Percentiles rank a stretch among this genome's conserved stretches.
phyloP scores from a whole-genome alignment of 2,888 invertebrate genomes.

The Drosophila villosipedis region DNA sequence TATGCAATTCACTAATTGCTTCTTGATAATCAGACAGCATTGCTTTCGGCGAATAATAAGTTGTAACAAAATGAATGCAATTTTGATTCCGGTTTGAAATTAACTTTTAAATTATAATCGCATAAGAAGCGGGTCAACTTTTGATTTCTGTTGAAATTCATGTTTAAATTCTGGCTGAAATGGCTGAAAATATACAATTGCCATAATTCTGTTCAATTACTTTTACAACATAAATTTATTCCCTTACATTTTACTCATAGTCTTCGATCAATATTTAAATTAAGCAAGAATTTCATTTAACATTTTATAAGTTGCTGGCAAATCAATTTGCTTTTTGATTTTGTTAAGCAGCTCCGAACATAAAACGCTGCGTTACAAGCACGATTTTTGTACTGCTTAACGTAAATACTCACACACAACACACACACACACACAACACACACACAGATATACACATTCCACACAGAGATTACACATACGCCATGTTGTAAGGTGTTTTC shows the following conservation, averaged over 20 bases:
- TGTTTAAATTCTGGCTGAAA: not conserved
- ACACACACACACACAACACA: slow-evolving; percentile 1
- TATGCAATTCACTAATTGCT: not conserved
- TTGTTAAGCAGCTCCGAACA: slow-evolving; percentile 30
- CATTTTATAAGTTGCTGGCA: slow-evolving; percentile 9
- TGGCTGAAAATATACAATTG: not conserved
- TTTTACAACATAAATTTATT: not conserved
- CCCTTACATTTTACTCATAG: not conserved
- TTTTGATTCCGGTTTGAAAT: not conserved
- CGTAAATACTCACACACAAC: slow-evolving; percentile 6
- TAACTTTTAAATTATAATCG: not conserved
- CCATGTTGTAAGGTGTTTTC: slow-evolving; percentile 57
- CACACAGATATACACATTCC: not conserved
- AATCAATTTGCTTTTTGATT: slow-evolving; percentile 44
- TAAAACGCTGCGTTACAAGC: slow-evolving; percentile 21
- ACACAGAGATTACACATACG: slow-evolving; percentile 68
- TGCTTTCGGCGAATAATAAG: not conserved
- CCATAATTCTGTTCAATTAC: not conserved
- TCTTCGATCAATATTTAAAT: slow-evolving; percentile 1
- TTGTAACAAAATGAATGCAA: not conserved
- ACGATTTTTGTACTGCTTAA: slow-evolving; percentile 33
- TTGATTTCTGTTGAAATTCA: not conserved
- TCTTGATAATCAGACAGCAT: not conserved
- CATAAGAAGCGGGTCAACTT: not conserved
- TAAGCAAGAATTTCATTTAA: not conserved